Evolutionary conservation across 2,888 invertebrate genomes (phyloP).

Genomic region (Synergus japonicus): DNA sequence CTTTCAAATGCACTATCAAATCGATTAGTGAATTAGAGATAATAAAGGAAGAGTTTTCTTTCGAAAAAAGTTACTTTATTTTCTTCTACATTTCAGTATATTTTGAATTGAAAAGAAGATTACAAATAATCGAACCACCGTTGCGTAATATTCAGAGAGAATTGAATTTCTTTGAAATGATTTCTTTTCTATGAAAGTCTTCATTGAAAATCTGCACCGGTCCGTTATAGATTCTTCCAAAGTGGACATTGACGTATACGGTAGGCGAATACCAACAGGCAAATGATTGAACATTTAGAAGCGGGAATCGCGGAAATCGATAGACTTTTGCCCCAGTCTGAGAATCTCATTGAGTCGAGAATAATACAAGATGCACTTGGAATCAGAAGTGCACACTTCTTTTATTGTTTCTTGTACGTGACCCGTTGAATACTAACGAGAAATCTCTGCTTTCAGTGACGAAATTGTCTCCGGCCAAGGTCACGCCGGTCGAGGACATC

Average conservation of each 20-base stretch:
- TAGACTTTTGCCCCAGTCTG: slow-evolving; percentile 5
- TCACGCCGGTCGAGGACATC: slow-evolving; percentile 71
- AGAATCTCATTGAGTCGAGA: slow-evolving; percentile 1
- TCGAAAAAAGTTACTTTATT: not conserved
- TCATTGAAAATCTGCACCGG: slow-evolving; percentile 5
- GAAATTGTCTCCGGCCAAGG: slow-evolving; percentile 73
- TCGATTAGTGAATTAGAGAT: not conserved
- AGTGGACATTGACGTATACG: slow-evolving; percentile 20
- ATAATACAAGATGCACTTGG: slow-evolving; percentile 24
- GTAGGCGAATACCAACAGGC: not conserved
- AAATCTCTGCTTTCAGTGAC: slow-evolving; percentile 68
- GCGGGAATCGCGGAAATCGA: slow-evolving; percentile 11
- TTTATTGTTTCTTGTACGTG: slow-evolving; percentile 31
- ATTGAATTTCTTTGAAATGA: slow-evolving; percentile 13
- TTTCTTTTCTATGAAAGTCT: not conserved
- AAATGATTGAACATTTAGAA: slow-evolving; percentile 17
- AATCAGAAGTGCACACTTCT: slow-evolving; percentile 22
- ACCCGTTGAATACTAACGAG: slow-evolving; percentile 26
- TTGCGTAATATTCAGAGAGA: slow-evolving; percentile 20
- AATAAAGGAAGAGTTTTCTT: no score
- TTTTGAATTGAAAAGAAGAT: not conserved
- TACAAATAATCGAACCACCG: not conserved
- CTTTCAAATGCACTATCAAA: not conserved
- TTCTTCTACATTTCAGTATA: not conserved
- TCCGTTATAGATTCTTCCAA: not conserved